Conservation (phyloP, 2,888 invertebrate species). For the Ichneumon xanthorius region DNA sequence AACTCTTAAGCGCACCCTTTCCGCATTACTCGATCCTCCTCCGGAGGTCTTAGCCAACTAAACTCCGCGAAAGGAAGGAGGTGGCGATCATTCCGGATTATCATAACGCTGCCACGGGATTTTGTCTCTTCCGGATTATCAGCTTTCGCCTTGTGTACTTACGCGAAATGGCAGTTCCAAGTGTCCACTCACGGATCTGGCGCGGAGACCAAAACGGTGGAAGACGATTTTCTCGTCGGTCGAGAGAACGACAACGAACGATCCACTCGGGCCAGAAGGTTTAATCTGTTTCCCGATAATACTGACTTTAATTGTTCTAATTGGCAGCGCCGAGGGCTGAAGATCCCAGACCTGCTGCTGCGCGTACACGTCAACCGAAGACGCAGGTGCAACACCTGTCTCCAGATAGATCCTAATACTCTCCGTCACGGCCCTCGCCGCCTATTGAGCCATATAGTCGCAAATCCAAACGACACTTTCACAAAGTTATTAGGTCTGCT, state of each 20-base stretch:
- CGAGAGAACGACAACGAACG: conserved; percentile 6
- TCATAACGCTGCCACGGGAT: conserved; percentile 54
- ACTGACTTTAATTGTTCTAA: conserved; percentile 80
- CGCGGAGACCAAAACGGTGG: not conserved
- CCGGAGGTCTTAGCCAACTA: conserved; percentile 21
- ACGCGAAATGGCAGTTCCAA: conserved; percentile 1
- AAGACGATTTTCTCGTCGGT: not conserved
- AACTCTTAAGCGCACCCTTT: conserved; percentile 55
- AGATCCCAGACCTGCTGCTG: conserved; percentile 30
- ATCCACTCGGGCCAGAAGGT: conserved; percentile 16
- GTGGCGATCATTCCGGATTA: conserved; percentile 65
- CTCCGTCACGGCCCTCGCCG: not conserved
- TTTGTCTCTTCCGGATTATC: conserved; percentile 64
- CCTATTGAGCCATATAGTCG: conserved; percentile 12
- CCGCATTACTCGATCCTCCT: conserved; percentile 44
- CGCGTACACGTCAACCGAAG: conserved; percentile 34
- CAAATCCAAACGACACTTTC: conserved; percentile 44
- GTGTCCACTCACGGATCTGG: not conserved
- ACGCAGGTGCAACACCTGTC: conserved; percentile 66
- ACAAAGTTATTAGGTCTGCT: conserved; percentile 34
- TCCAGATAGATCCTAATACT: conserved; percentile 16
- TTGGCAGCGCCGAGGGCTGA: conserved; percentile 58
- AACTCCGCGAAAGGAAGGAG: conserved; percentile 48
- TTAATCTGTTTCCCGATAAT: conserved; percentile 80
- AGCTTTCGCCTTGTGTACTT: conserved; percentile 41